Base-by-base conservation (phyloP, 2,888 invertebrate genomes). In the Caenorhabditis sinica region DNA sequence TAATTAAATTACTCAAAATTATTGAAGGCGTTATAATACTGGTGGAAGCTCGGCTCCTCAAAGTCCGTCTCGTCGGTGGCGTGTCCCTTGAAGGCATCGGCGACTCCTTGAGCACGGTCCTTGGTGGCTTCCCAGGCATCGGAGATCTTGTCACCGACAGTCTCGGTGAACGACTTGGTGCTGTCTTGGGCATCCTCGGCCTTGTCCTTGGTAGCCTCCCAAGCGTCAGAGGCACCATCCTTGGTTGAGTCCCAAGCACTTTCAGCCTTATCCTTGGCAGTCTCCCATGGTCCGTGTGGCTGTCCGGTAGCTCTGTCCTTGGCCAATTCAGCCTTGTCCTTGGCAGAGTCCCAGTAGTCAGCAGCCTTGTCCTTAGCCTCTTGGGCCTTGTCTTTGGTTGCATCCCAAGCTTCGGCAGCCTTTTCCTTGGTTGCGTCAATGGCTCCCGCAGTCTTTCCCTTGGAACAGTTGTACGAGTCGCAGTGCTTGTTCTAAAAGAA, bases 211-310 rank as follows among this genome's bases (percentile, higher is more conserved):
- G 68, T 53, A 15, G 45, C 5, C n/a, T 81, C 82, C 33, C 33
- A 56, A n/a, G 73, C 73, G 20, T 69, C 53, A 20, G 17, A 20
- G 15, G 58, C 72, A 9, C 43, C 45, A 8, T 69, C 73, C 56
- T 79, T 79, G 36, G 71, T 71, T 6, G 40, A 28, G 45, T 61
- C 81, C 60, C 49, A 33, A 49, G 75, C 82, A 33, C 71, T 65
- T 20, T 40, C 65, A 23, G 75, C 75, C 68, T 68, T 68, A 23
- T 80, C 65, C 72, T 80, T 80, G 45, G 72, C 65, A 17, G 56
- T 61, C 15, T 80, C 72, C 58, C 40, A 58, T 28, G 58, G 20
- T n/a, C 53, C 33, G 9, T 45, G 65, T 65, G 45, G 28, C 43
- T 65, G 30, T 17, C 68, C 45, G n/a, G 36, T 43, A 30, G 25